phyloP scores from a whole-genome alignment of 1,140 invertebrate genomes.

The Bombus sylvicola region DNA sequence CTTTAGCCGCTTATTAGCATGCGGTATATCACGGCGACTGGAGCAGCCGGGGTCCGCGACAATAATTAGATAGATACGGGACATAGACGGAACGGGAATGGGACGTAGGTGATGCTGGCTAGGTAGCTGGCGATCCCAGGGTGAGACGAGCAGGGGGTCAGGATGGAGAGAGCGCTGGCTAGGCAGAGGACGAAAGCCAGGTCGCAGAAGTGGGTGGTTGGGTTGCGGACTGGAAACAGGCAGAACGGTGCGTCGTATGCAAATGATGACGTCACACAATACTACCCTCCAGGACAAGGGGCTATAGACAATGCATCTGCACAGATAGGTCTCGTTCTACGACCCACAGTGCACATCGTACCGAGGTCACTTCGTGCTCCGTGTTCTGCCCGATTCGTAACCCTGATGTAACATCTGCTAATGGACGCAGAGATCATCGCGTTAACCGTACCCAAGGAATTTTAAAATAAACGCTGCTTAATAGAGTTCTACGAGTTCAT shows the following conservation, averaged over 20 bases:
- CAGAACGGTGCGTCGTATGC: conserved; percentile 79
- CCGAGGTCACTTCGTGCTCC: conserved; percentile 46
- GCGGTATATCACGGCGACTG: conserved; percentile 81
- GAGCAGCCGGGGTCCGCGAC: conserved; percentile 76
- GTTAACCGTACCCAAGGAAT: conserved; percentile 7
- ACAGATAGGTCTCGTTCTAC: conserved; percentile 72
- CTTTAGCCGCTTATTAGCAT: conserved; percentile 84
- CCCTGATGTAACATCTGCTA: conserved; percentile 28
- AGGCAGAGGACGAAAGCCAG: conserved; percentile 58
- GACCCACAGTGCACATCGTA: conserved; percentile 53
- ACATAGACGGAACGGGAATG: conserved; percentile 75
- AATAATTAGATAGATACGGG: conserved; percentile 84
- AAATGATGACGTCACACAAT: conserved; percentile 83
- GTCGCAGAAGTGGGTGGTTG: conserved; percentile 49
- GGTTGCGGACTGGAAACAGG: conserved; percentile 65
- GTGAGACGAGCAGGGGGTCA: conserved; percentile 61
- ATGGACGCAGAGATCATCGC: conserved; percentile 42
- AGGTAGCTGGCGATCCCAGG: conserved; percentile 63
- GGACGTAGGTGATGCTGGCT: conserved; percentile 69
- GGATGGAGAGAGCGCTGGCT: conserved; percentile 49
- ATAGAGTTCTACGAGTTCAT: background rate
- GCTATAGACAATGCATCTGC: conserved; percentile 75
- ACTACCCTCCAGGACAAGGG: conserved; percentile 75
- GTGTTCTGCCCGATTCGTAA: conserved; percentile 56
- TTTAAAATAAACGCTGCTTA: background rate